Conservation (phyloP, 2,888 invertebrate species). For the Hypomecis atomaria region DNA sequence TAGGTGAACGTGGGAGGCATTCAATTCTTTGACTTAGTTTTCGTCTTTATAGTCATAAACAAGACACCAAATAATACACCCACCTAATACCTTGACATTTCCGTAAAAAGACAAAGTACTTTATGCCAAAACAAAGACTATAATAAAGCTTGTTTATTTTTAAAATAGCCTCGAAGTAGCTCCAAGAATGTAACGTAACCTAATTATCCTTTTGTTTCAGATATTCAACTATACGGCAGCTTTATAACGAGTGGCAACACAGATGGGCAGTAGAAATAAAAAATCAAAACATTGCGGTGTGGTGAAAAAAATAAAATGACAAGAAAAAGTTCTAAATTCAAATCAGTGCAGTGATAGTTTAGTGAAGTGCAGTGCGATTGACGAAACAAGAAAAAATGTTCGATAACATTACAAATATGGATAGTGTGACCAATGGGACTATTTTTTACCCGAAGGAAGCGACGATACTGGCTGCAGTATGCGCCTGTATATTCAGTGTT, state of each 20-base stretch:
- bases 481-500: slow-evolving; percentile 91
- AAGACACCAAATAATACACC: slow-evolving; percentile 19
- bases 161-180: slow-evolving; percentile 48
- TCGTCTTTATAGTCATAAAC: slow-evolving; percentile 15
- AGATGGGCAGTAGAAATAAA: slow-evolving; percentile 21
- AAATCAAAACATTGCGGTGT: slow-evolving; percentile 13
- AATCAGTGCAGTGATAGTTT: slow-evolving; percentile 48
- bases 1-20: neutral
- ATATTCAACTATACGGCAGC: slow-evolving; percentile 38
- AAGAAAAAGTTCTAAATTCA: slow-evolving; percentile 36
- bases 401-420: slow-evolving; percentile 59
- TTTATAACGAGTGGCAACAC: slow-evolving; percentile 18
- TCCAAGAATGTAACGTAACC: slow-evolving; percentile 37
- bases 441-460: slow-evolving; percentile 88
- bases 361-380: slow-evolving; percentile 55
- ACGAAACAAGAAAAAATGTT: slow-evolving; percentile 42
- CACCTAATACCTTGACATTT: slow-evolving; percentile 46
- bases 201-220: slow-evolving; percentile 58
- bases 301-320: slow-evolving; percentile 33
- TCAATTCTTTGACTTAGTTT: slow-evolving; percentile 7
- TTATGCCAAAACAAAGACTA: slow-evolving; percentile 34
- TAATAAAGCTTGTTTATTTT: slow-evolving; percentile 35
- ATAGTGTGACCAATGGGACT: slow-evolving; percentile 60
- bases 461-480: slow-evolving; percentile 90
- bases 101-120: slow-evolving; percentile 41